phyloP scores from a whole-genome alignment of 2,797 vertebrate genomes.

The Hydrolagus colliei region DNA sequence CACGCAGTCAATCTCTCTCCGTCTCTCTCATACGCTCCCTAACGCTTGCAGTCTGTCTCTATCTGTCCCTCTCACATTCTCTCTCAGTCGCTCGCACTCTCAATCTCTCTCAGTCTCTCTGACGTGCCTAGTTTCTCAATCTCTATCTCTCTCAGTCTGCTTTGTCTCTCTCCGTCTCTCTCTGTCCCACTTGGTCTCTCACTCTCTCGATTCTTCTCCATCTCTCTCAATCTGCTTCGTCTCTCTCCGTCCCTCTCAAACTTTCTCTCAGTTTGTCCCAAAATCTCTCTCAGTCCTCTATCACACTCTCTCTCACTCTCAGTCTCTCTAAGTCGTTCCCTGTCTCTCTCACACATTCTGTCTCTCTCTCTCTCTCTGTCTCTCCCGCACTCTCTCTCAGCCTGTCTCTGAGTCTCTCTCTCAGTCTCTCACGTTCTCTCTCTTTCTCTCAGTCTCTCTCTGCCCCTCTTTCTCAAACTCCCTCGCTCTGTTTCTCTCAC shows the following conservation, averaged over 20 bases:
- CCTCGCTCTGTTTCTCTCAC: neutral
- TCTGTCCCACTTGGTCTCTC: neutral
- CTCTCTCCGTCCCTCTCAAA: neutral
- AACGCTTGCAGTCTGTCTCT: neutral
- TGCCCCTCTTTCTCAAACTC: neutral
- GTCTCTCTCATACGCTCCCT: neutral
- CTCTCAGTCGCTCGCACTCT: neutral
- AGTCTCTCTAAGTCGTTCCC: no score
- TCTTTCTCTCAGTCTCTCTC: neutral
- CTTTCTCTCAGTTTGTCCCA: no score
- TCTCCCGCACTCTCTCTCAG: neutral
- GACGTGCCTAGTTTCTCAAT: neutral
- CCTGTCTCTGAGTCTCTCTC: neutral
- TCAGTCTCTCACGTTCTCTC: neutral
- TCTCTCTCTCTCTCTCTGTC: neutral
- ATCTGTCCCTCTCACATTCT: neutral
- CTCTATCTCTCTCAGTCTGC: neutral
- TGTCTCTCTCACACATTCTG: no score
- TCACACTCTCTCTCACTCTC: neutral
- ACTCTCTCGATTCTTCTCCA: no score
- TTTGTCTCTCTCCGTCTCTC: neutral
- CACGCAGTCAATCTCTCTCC: neutral
- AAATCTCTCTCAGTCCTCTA: neutral
- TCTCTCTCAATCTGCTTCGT: no score
- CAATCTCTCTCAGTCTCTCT: neutral